Evolutionary conservation across 2,888 invertebrate species (phyloP).

Genomic region (Pandemis cinnamomeana): DNA sequence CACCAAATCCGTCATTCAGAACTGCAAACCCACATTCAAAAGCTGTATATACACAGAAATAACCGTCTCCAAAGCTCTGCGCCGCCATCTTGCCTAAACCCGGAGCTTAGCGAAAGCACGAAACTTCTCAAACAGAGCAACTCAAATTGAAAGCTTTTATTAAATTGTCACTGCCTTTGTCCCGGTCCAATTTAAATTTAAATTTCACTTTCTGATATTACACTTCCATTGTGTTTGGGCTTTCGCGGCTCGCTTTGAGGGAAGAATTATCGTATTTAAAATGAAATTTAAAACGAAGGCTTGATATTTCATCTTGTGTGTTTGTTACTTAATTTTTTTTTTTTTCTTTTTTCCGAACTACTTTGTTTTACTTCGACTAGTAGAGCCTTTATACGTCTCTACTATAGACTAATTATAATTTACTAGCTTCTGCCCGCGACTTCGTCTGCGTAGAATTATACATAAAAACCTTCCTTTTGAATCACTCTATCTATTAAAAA

Average conservation of each 20-base stretch:
- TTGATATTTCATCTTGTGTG: neutral
- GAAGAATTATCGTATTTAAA: neutral
- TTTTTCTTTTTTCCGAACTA: too few relatives aligned
- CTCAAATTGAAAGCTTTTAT: slow-evolving; percentile 30
- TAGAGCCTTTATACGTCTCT: too few relatives aligned
- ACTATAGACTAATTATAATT: too few relatives aligned
- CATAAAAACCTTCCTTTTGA: too few relatives aligned
- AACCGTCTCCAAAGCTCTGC: neutral
- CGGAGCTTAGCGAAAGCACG: slow-evolving; percentile 5
- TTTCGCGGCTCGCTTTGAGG: neutral
- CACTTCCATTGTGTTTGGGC: neutral
- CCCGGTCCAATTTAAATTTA: slow-evolving; percentile 12
- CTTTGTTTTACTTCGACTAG: too few relatives aligned
- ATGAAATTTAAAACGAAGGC: neutral
- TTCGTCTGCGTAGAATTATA: too few relatives aligned
- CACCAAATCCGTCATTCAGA: too few relatives aligned
- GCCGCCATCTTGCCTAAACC: neutral
- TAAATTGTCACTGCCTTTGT: slow-evolving; percentile 30
- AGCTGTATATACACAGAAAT: neutral
- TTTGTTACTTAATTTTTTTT: too few relatives aligned
- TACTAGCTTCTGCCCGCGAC: too few relatives aligned
- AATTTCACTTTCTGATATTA: slow-evolving; percentile 16
- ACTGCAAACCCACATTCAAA: too few relatives aligned
- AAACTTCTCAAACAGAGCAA: slow-evolving; percentile 8
- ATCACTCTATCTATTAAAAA: too few relatives aligned